A percentile compares a stretch with the other conserved stretches of the same genome.
These are phyloP conservation scores for Drosophila sordidula DNA, from an alignment of 2,888 invertebrate genomes.

Conservation along the genomic window DNA sequence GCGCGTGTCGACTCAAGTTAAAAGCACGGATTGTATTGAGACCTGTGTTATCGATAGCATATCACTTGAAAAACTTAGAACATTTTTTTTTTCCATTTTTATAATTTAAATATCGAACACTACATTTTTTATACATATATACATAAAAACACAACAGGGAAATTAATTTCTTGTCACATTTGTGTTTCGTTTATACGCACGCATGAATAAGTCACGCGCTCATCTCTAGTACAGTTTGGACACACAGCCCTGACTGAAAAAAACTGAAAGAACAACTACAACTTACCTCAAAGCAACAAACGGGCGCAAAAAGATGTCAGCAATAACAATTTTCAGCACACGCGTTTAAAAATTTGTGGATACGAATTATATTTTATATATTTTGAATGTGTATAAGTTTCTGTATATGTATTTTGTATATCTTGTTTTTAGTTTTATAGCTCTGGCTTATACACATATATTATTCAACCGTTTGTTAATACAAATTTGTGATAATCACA, in stretches of 20 bases:
- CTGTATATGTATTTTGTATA: background rate
- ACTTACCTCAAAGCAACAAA: conserved; percentile 60
- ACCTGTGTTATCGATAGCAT: background rate
- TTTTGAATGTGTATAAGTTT: conserved; percentile 2
- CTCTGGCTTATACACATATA: conserved; percentile 41
- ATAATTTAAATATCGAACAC: background rate
- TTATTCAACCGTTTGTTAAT: conserved; percentile 70
- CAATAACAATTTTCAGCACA: conserved; percentile 36
- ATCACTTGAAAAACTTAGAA: background rate
- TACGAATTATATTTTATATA: background rate
- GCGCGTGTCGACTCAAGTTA: conserved; percentile 16
- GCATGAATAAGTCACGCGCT: conserved; percentile 17
- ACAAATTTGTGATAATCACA: conserved; percentile 63
- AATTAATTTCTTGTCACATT: background rate
- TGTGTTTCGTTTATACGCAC: background rate
- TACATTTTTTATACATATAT: no score
- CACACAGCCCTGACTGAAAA: conserved; percentile 45
- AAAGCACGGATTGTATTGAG: background rate
- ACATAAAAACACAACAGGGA: no score
- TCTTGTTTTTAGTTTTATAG: conserved; percentile 28
- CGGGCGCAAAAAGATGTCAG: conserved; percentile 53
- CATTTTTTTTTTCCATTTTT: background rate
- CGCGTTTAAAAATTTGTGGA: conserved; percentile 8
- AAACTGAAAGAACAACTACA: conserved; percentile 26
- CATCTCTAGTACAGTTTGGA: conserved; percentile 60